These are phyloP conservation scores for Hypotaenidia philippensis DNA, from an alignment of 2,797 vertebrate genomes.

Conservation along the genomic window DNA sequence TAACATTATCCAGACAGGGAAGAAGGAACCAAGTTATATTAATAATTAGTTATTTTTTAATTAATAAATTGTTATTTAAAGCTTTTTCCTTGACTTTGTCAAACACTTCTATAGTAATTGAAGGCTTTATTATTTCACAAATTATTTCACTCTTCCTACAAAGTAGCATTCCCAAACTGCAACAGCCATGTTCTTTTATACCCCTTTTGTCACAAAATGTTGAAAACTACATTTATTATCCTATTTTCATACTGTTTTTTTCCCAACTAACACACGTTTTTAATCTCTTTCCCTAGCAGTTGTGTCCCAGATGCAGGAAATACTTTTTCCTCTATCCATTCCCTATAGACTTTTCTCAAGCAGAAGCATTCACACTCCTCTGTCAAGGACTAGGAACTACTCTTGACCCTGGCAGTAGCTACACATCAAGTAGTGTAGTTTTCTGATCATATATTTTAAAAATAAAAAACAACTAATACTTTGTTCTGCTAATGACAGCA, in stretches of 20 bases:
- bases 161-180: neutral
- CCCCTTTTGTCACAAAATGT: rapidly evolving
- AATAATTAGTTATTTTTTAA: neutral
- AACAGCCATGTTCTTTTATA: neutral
- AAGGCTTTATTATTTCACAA: neutral
- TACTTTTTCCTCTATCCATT: neutral
- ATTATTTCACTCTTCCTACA: neutral
- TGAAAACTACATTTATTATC: neutral
- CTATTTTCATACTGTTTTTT: neutral
- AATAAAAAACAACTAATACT: neutral
- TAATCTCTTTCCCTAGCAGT: neutral
- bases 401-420: neutral
- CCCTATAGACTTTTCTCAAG: neutral
- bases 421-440: neutral
- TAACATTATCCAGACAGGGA: neutral
- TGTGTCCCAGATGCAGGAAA: neutral
- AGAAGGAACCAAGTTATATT: neutral
- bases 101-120: neutral
- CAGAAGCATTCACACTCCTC: neutral
- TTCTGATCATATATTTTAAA: constrained; percentile 4
- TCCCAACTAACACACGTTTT: neutral
- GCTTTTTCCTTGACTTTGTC: neutral
- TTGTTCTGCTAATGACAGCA: constrained; percentile 7
- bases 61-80: neutral
- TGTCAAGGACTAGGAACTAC: neutral